These are phyloP conservation scores for Hoplias malabaricus DNA, from an alignment of 2,113 vertebrate genomes.

Conservation along the genomic window DNA sequence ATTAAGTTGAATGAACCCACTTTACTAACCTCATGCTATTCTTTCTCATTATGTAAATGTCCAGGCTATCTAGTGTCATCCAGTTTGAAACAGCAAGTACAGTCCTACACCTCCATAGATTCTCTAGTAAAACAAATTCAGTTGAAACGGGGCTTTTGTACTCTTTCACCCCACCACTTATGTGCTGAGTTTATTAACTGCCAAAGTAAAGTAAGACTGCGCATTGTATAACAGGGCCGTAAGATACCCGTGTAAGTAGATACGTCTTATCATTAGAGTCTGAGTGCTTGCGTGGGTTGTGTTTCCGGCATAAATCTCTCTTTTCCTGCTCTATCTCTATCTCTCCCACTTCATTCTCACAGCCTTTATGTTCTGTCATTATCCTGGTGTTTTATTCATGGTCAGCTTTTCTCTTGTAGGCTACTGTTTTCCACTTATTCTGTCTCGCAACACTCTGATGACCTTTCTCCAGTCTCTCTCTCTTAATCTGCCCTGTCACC, in stretches of 20 bases:
- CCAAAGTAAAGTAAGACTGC: not conserved
- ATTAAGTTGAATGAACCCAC: too few relatives aligned
- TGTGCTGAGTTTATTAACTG: not conserved
- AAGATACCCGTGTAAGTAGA: not conserved
- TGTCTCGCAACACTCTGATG: not conserved
- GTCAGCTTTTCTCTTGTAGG: slow-evolving; percentile 1
- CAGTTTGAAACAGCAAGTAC: too few relatives aligned
- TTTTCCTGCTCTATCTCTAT: slow-evolving; percentile 28
- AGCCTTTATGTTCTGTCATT: not conserved
- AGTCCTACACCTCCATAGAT: too few relatives aligned
- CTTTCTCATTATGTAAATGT: too few relatives aligned
- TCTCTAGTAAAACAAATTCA: too few relatives aligned
- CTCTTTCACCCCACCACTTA: too few relatives aligned
- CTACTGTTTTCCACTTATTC: not conserved
- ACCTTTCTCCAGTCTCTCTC: not conserved
- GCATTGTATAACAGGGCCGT: not conserved
- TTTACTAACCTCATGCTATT: too few relatives aligned
- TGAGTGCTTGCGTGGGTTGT: not conserved
- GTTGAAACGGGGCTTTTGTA: too few relatives aligned
- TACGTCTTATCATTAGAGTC: not conserved
- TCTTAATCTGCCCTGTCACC: not conserved
- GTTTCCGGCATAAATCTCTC: not conserved
- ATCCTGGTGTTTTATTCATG: not conserved
- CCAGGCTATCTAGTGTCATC: too few relatives aligned
- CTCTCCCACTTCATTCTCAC: not conserved